A percentile compares a stretch with the other conserved stretches of the same genome.
These are phyloP conservation scores for Pangasianodon hypophthalmus DNA, from an alignment of 2,113 vertebrate genomes.

Conservation along the genomic window DNA sequence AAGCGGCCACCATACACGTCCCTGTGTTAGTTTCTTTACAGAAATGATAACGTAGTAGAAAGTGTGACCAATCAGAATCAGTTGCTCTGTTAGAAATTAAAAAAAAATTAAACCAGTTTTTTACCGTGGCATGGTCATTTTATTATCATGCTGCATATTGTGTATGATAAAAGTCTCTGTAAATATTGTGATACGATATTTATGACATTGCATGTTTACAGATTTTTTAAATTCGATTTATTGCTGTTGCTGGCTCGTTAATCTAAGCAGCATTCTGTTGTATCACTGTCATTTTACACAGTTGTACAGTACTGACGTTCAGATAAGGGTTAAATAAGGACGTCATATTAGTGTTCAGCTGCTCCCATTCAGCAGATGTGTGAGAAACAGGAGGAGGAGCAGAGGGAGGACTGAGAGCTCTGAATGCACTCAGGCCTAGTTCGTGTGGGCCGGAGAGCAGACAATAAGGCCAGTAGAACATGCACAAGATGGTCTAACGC, in stretches of 20 bases:
- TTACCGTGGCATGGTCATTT: too few relatives aligned
- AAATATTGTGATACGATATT: neutral
- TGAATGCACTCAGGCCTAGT: constrained; percentile 20
- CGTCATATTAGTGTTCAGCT: constrained; percentile 69
- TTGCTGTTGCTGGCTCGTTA: neutral
- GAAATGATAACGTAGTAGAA: too few relatives aligned
- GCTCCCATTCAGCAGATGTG: constrained; percentile 60
- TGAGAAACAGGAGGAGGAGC: constrained; percentile 42
- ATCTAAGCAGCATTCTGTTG: neutral
- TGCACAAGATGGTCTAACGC: neutral
- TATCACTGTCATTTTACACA: neutral
- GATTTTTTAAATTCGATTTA: neutral
- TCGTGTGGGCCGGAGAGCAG: constrained; percentile 17
- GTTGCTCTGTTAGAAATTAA: neutral
- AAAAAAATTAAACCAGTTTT: neutral
- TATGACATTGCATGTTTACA: too few relatives aligned
- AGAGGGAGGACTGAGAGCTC: constrained; percentile 37
- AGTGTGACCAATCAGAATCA: neutral
- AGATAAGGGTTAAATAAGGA: constrained; percentile 49
- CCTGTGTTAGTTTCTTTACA: neutral
- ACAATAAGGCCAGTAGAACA: constrained; percentile 35
- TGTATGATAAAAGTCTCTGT: neutral
- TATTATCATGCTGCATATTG: neutral
- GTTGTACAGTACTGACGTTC: constrained; percentile 19
- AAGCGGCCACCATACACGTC: too few relatives aligned